phyloP scores from a whole-genome alignment of 2,797 vertebrate species.

The Macropus fuliginosus region DNA sequence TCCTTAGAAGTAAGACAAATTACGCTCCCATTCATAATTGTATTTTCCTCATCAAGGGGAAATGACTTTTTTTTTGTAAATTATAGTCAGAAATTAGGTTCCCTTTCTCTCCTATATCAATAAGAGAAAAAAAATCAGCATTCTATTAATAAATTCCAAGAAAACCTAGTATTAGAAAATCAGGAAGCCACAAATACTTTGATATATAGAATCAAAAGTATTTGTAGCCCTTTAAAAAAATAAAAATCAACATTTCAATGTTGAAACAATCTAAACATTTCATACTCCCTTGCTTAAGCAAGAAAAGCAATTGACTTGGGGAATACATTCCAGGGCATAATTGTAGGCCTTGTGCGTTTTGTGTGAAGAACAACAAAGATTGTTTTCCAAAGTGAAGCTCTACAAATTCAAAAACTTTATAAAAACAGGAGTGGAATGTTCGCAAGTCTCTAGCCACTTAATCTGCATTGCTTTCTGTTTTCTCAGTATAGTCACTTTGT shows the following conservation, averaged over 20 bases:
- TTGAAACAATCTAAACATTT: not conserved
- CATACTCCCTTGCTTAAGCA: slow-evolving; percentile 19
- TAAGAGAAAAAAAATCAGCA: slow-evolving; percentile 11
- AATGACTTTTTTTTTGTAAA: slow-evolving; percentile 58
- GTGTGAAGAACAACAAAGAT: slow-evolving; percentile 22
- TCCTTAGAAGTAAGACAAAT: slow-evolving; percentile 35
- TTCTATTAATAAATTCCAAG: slow-evolving; percentile 47
- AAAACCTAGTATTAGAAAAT: slow-evolving; percentile 38
- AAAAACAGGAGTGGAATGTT: slow-evolving; percentile 36
- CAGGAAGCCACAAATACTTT: slow-evolving; percentile 30
- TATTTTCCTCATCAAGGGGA: slow-evolving; percentile 41
- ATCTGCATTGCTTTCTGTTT: slow-evolving; percentile 33
- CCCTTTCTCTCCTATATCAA: not conserved
- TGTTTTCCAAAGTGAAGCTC: slow-evolving; percentile 14
- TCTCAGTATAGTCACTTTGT: slow-evolving; percentile 29
- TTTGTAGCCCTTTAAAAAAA: slow-evolving; percentile 35
- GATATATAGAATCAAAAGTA: slow-evolving; percentile 39
- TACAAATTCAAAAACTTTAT: slow-evolving; percentile 12
- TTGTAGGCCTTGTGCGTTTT: slow-evolving; percentile 37
- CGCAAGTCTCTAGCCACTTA: slow-evolving; percentile 7
- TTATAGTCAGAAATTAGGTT: slow-evolving; percentile 37
- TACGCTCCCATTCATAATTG: slow-evolving; percentile 1
- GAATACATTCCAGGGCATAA: slow-evolving; percentile 28
- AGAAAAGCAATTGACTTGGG: not conserved
- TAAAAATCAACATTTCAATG: not conserved